Conservation (phyloP, 2,113 vertebrate species). For the Lucifuga dentata region DNA sequence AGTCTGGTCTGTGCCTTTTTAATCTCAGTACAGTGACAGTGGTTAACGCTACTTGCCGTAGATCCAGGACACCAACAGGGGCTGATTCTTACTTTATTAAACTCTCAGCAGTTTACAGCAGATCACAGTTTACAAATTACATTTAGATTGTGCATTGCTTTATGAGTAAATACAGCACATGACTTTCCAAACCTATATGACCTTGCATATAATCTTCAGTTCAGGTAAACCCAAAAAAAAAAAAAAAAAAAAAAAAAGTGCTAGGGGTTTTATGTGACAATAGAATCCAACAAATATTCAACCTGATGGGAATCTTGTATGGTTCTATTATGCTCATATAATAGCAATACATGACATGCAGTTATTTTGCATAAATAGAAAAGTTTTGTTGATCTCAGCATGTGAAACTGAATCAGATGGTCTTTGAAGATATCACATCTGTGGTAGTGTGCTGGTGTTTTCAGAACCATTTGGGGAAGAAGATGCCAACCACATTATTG, state of each 20-base stretch:
- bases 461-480: slow-evolving; percentile 42
- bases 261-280: background rate
- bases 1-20: too few species aligned
- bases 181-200: background rate
- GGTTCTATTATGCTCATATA: background rate
- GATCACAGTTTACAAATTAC: background rate
- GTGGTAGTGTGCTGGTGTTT: slow-evolving; percentile 51
- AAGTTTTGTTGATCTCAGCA: slow-evolving; percentile 16
- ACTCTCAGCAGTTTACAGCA: background rate
- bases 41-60: too few species aligned
- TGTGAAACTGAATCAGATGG: slow-evolving; percentile 47
- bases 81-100: too few species aligned
- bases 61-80: too few species aligned
- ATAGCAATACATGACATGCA: background rate
- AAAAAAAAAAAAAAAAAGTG: background rate
- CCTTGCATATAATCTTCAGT: background rate
- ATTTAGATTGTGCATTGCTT: too few species aligned
- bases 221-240: background rate
- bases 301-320: background rate
- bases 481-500: slow-evolving; percentile 51
- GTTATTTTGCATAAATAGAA: slow-evolving; percentile 11
- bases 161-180: too few species aligned
- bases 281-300: background rate
- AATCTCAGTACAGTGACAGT: too few species aligned
- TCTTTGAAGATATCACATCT: slow-evolving; percentile 37